phyloP scores from a whole-genome alignment of 2,113 vertebrate genomes.

The Chionodraco myersi region DNA sequence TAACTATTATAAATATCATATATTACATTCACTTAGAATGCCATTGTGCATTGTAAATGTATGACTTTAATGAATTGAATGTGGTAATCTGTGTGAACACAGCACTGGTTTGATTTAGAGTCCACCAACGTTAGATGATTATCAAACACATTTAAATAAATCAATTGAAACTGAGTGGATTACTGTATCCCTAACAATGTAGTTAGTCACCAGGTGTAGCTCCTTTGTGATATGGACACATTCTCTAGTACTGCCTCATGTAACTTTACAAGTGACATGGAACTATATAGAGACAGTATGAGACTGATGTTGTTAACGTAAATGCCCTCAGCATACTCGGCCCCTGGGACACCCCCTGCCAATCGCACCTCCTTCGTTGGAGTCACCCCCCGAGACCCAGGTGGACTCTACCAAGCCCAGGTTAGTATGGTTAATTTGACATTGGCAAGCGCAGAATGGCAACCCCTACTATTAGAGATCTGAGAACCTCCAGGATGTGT shows the following conservation, averaged over 20 bases:
- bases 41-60: too few species aligned
- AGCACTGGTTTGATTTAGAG: too few species aligned
- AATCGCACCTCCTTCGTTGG: slow-evolving; percentile 96
- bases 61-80: too few species aligned
- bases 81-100: too few species aligned
- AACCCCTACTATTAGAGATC: neutral
- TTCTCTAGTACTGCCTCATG: slow-evolving; percentile 16
- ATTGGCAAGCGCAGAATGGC: neutral
- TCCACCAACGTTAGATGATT: too few species aligned
- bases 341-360: slow-evolving; percentile 94
- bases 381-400: slow-evolving; percentile 93
- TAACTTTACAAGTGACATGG: slow-evolving; percentile 8
- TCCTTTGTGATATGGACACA: neutral
- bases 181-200: neutral
- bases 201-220: neutral
- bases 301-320: slow-evolving; percentile 46
- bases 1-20: too few species aligned
- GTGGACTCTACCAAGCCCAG: slow-evolving; percentile 96
- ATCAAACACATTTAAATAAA: neutral
- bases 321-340: slow-evolving; percentile 89
- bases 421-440: slow-evolving; percentile 71
- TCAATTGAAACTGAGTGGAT: neutral
- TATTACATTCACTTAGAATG: too few species aligned
- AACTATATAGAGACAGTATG: slow-evolving; percentile 11
- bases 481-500: neutral